Evolutionary conservation across 2,888 invertebrate species (phyloP), one percentile per base, ranked within the genome.

Genomic region (Apotomis turbidana): DNA sequence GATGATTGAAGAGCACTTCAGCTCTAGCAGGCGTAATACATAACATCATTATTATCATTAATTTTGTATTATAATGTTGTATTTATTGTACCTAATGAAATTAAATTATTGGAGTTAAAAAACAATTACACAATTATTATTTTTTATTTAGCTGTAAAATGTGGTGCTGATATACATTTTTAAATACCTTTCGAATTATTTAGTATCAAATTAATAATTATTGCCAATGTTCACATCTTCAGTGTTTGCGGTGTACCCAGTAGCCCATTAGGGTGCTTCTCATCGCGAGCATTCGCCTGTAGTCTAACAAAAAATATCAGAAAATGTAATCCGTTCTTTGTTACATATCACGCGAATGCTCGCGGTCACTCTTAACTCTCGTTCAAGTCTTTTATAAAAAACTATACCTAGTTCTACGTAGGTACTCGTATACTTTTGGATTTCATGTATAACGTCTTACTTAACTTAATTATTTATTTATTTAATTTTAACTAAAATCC

Each of bases 61-160:
- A 27, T 27, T 27, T 27, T 27, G 27, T 70, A 61, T 58, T 74
- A 70, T 71, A 71, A 76, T 77, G 10, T 68, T 54, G 49, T 44
- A 68, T 60, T 69, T 70, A 64, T 60, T 64, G 68, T 71, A 27
- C 27, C 27, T 27, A 27, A 27, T 27, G 27, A 27, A 63, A 73
- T 58, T 4, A 58, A 67, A 63, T 58, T 70, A 68, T 68, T 49
- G 41, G 67, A 68, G 67, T 46, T 59, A 59, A 59, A 49, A 51
- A 49, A 49, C 10, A 9, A 49, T 12, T 10, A 9, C 55, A 15
- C 64, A 41, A 6, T 41, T 41, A 0, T 4, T 6, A 2, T 27
- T 27, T 27, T 27, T 27, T 27, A 27, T 27, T 27, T 27, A 27
- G 27, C 27, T 6, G 6, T 6, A 55, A 44, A 55, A 44, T 41